These are phyloP conservation scores for Myathropa florea DNA, from an alignment of 2,888 invertebrate genomes.

Conservation along the genomic window DNA sequence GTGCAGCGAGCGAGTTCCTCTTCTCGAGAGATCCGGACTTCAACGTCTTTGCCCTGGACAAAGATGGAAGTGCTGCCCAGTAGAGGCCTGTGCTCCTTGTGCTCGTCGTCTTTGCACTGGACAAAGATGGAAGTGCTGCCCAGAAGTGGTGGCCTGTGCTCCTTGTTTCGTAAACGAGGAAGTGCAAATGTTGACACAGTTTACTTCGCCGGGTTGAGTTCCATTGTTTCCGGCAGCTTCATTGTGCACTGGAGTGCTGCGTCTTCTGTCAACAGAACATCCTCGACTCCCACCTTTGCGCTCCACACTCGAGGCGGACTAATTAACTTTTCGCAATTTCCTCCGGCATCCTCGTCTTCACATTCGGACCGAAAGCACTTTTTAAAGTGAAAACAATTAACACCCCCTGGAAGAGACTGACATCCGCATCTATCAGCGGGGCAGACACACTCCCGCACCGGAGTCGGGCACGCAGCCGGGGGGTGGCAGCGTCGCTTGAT, in stretches of 20 bases:
- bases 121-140: conserved; percentile 4
- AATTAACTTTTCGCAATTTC: conserved; percentile 48
- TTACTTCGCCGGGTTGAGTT: conserved; percentile 50
- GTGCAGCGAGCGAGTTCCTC: no score
- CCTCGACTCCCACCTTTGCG: neutral
- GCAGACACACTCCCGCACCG: neutral
- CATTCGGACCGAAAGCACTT: neutral
- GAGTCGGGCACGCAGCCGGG: neutral
- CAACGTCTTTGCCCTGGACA: no score
- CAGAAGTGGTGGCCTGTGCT: conserved; percentile 12
- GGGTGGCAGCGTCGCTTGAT: conserved; percentile 42
- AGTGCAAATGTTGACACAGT: conserved; percentile 69
- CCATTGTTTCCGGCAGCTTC: conserved; percentile 55
- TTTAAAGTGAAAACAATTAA: conserved; percentile 55
- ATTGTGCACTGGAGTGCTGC: conserved; percentile 35
- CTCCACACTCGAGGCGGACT: conserved; percentile 7
- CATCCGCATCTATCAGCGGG: conserved; percentile 54
- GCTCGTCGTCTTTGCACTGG: no score
- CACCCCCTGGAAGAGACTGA: conserved; percentile 25
- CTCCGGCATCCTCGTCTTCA: neutral
- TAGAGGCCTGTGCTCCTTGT: no score
- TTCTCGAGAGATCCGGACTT: neutral
- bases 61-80: no score
- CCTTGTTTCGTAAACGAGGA: conserved; percentile 31
- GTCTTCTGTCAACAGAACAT: conserved; percentile 53